Conservation (phyloP, 2,113 vertebrate species). For the Cottus gobio region DNA sequence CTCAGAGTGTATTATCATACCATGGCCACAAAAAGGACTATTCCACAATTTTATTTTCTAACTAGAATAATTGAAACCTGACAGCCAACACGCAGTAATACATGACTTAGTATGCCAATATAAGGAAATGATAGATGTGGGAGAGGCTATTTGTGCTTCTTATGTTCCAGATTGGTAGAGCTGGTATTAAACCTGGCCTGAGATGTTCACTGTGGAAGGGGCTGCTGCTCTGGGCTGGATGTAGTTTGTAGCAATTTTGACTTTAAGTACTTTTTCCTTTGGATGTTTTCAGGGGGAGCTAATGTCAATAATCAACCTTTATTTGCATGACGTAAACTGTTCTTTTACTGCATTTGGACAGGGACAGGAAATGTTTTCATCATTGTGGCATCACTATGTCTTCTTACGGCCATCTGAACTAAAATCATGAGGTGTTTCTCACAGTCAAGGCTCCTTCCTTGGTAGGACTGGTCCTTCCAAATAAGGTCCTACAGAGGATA, state of each 20-base stretch:
- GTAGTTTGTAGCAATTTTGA: conserved; percentile 56
- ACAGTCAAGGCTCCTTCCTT: neutral
- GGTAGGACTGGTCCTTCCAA: neutral
- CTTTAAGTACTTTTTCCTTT: conserved; percentile 35
- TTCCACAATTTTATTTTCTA: neutral
- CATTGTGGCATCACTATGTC: neutral
- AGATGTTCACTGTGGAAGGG: conserved; percentile 49
- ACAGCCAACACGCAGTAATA: neutral
- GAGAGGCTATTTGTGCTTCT: neutral
- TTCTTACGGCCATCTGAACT: neutral
- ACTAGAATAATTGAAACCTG: neutral
- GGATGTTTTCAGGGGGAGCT: conserved; percentile 32
- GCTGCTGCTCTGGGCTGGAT: conserved; percentile 47
- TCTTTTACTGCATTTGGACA: conserved; percentile 23
- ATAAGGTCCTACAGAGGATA: neutral
- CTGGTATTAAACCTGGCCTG: conserved; percentile 6
- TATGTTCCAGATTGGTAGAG: neutral
- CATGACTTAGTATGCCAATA: neutral
- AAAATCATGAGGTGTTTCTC: neutral
- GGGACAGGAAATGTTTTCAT: conserved; percentile 19
- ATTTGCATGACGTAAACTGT: conserved; percentile 50
- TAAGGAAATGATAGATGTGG: neutral
- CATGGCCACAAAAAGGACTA: neutral
- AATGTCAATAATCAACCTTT: conserved; percentile 36
- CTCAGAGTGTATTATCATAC: neutral